Base-by-base conservation (phyloP, 2,797 vertebrate species). In the Sternarchorhynchus goeldii region DNA sequence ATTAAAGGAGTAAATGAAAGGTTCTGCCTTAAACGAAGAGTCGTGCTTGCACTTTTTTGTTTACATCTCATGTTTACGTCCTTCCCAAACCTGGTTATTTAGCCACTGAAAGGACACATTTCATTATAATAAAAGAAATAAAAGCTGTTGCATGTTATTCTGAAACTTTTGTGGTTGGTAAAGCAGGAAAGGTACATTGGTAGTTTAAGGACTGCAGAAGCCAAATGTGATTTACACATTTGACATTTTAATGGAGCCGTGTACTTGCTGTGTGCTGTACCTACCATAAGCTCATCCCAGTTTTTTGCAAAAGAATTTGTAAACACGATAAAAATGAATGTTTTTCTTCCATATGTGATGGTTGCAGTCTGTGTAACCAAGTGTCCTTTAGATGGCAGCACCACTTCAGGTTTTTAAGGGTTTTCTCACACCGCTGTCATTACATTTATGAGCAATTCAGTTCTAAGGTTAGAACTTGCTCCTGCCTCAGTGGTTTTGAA, bases 1-100 rank as follows among this genome's bases (percentile, higher is more conserved):
- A 92, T 91, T 93, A 93, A 93, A 93, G 85, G 87, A 89, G 89
- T 91, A 79, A 86, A 90, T 87, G 88, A 89, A 89, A 62, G 34
- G 64, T 71, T 81, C 59, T 34, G 81, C 69, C 76, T 82, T 56
- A 63, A 55, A 65, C 69, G 20, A 72, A 41, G 69, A 60, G 74
- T 41, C 50, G 79, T 76, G 65, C 72, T 81, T 82, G 71, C 60
- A 25, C 16, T 39, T 76, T 32, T 59, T 34, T 59, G 53, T 20
- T 2, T 56, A 36, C 68, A 5, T 55, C 59, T 21, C 57, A 34
- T 67, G 31, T 65, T 78, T 64, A 32, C 2, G 18, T 6, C 62
- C 45, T 72, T 34, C 65, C 71, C 20, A 32, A n/a, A 31, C 53
- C 8, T n/a, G 14, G 16, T 53, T 71, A 39, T 66, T 31, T 60